phyloP scores from a whole-genome alignment of 2,888 invertebrate species.

The Catocala sponsa region DNA sequence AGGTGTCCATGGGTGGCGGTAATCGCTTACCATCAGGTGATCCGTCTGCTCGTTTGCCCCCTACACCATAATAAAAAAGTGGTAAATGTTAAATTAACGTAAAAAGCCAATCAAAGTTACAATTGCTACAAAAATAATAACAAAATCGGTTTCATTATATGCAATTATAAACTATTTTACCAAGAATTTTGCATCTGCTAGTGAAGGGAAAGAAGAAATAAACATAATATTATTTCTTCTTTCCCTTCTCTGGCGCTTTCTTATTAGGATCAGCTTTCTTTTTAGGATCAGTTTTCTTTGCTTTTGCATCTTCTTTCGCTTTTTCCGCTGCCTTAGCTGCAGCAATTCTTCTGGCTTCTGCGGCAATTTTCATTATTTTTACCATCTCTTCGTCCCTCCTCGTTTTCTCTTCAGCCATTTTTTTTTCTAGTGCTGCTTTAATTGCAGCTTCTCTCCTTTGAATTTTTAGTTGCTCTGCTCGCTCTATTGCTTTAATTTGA shows the following conservation, averaged over 20 bases:
- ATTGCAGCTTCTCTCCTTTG: slow-evolving; percentile 58
- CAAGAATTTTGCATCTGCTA: no score
- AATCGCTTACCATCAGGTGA: no score
- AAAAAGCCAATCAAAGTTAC: no score
- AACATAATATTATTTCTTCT: slow-evolving; percentile 2
- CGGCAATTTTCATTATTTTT: slow-evolving; percentile 31
- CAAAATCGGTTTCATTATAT: no score
- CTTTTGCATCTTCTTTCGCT: slow-evolving; percentile 31
- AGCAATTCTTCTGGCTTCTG: slow-evolving; percentile 48
- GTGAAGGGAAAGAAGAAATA: no score
- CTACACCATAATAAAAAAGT: no score
- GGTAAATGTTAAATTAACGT: no score
- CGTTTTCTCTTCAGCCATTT: slow-evolving; percentile 59
- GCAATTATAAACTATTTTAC: no score
- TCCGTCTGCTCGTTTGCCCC: no score
- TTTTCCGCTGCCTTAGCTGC: slow-evolving; percentile 21
- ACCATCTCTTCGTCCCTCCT: slow-evolving; percentile 50
- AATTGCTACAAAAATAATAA: no score
- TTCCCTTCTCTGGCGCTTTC: not conserved
- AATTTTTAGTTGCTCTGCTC: slow-evolving; percentile 52
- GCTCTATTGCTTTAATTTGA: slow-evolving; percentile 63
- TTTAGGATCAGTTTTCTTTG: slow-evolving; percentile 11
- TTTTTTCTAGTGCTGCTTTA: slow-evolving; percentile 60
- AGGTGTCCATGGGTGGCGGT: no score
- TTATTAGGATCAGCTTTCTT: slow-evolving; percentile 5